phyloP scores from a whole-genome alignment of 1,140 invertebrate genomes.

The Rhopalosiphum maidis region DNA sequence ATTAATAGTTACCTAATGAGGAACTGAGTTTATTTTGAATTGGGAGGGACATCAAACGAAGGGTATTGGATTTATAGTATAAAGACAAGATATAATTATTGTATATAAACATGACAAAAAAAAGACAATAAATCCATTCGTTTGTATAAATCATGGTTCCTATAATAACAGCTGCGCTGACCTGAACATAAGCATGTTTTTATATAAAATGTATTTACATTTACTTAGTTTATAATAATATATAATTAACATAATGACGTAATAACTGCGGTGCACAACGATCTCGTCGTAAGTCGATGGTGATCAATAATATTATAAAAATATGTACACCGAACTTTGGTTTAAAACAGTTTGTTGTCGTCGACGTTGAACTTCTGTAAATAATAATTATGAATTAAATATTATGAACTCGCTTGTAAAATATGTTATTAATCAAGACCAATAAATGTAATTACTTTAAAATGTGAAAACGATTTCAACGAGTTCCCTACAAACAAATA shows the following conservation, averaged over 20 bases:
- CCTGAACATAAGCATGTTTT: not conserved
- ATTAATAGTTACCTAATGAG: not conserved
- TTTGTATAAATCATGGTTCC: not conserved
- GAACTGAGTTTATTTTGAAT: not conserved
- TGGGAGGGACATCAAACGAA: not conserved
- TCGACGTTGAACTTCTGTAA: conserved; percentile 32
- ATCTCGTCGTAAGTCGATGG: not conserved
- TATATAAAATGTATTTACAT: not conserved
- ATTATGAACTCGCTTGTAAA: not conserved
- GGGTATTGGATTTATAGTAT: not conserved
- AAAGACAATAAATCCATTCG: not conserved
- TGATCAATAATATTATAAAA: not conserved
- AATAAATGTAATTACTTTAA: not conserved
- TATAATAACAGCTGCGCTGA: not conserved
- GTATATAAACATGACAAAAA: not conserved
- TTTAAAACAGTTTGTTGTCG: conserved; percentile 14
- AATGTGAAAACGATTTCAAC: not conserved
- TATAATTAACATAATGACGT: conserved; percentile 12
- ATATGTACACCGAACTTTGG: not conserved
- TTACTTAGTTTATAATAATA: not conserved
- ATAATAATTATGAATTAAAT: not conserved
- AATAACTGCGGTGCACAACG: not conserved
- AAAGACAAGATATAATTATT: not conserved
- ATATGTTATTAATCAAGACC: not conserved
- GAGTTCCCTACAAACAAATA: not conserved